Base-by-base conservation (phyloP, 2,113 vertebrate species). In the Pogonocichla stellata region DNA sequence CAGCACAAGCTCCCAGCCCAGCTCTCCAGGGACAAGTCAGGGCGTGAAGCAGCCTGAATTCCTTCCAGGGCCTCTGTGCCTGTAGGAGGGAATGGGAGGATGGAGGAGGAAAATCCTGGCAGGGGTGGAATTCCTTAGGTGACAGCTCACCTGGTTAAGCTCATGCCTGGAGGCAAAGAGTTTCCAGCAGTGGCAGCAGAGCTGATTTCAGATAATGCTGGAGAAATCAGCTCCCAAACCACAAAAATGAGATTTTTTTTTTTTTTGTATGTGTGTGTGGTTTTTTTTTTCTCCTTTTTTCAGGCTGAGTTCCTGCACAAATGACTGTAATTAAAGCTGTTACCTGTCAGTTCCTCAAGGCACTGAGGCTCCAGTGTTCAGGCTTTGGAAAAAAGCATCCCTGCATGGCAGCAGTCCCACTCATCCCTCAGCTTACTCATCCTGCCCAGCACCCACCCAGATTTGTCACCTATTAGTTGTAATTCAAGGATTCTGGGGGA, bases 81-180 rank as follows among this genome's bases (percentile, higher is more conserved):
- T 1, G 1, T 1, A 29, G 73, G 33, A 84, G 54, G 33, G 73
- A 69, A 24, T 0, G 4, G 82, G 56, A 91, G 86, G 33, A 77
- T 24, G 31, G 58, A 69, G 75, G 56, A 84, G 60, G 54, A 79
- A 62, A 84, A 87, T 18, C 69, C 85, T 64, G 22, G 5, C n/a
- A 42, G 75, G 77, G 64, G 42, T 10, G 51, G 67, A 72, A 93
- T 93, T 95, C 85, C 90, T 92, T 5, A 5, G 33, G 42, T 90
- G 96, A 87, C 74, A 89, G 82, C 81, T 94, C 92, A 92, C 50
- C 88, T 66, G 56, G 42, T 34, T 67, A 34, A 79, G 26, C 91
- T 88, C 45, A 31, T 23, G 66, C 26, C 95, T 15, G 3, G 70
- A 89, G 93, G 89, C 72, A 50, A 87, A 77, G 95, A 90, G 31